phyloP scores from a whole-genome alignment of 2,888 invertebrate genomes.

The Perdita meconis region DNA sequence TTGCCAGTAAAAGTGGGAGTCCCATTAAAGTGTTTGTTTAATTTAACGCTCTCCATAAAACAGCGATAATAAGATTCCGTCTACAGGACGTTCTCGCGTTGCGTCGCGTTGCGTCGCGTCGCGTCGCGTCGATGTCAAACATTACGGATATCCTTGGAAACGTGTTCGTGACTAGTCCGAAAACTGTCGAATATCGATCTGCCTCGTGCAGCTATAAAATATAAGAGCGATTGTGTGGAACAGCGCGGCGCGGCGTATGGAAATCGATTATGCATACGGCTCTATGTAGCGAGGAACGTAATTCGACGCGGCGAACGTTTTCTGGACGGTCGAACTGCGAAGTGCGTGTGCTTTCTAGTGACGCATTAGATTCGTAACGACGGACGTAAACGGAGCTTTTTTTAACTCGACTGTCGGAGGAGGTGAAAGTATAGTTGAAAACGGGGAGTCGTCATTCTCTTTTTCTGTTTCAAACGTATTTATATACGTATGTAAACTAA shows the following conservation, averaged over 20 bases:
- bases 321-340: slow-evolving; percentile 12
- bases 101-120: not conserved
- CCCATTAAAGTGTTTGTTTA: not conserved
- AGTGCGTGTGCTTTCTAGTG: slow-evolving; percentile 1
- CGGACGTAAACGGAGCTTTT: too few species aligned
- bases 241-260: slow-evolving; percentile 23
- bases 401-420: too few species aligned
- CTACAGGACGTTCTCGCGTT: too few species aligned
- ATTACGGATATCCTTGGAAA: slow-evolving; percentile 57
- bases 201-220: slow-evolving; percentile 60
- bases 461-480: too few species aligned
- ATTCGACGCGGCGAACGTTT: slow-evolving; percentile 18
- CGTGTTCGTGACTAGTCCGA: slow-evolving; percentile 62
- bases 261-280: slow-evolving; percentile 41
- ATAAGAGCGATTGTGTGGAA: slow-evolving; percentile 58
- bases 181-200: slow-evolving; percentile 73
- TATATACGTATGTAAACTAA: too few species aligned
- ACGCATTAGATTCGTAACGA: too few species aligned
- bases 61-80: slow-evolving; percentile 3
- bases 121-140: slow-evolving; percentile 34
- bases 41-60: not conserved
- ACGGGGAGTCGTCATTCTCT: too few species aligned
- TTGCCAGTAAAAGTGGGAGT: slow-evolving; percentile 6
- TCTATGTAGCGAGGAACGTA: slow-evolving; percentile 2
- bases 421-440: too few species aligned